Evolutionary conservation across 2,888 invertebrate genomes (phyloP).

Genomic region (Mesorhabditis belari): DNA sequence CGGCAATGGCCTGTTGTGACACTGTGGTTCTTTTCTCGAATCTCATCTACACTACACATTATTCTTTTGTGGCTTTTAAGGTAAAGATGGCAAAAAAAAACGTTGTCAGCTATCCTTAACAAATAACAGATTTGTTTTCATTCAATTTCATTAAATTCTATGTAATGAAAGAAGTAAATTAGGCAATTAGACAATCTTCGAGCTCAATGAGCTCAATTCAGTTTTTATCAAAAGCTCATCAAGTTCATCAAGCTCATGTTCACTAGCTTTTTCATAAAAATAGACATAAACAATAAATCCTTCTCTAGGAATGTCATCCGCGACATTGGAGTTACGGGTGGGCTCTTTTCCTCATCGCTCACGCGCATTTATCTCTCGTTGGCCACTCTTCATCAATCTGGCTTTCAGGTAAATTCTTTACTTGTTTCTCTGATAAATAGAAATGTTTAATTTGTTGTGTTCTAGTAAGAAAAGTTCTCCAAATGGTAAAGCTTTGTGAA

Average conservation of each 20-base stretch:
- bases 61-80: conserved; percentile 48
- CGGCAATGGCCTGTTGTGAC: conserved; percentile 52
- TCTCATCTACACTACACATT: conserved; percentile 51
- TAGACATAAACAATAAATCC: too few species aligned
- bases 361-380: conserved; percentile 50
- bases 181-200: too few species aligned
- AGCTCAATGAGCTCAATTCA: too few species aligned
- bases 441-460: too few species aligned
- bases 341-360: conserved; percentile 48
- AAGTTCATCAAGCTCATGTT: too few species aligned
- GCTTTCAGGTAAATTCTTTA: conserved; percentile 37
- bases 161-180: too few species aligned
- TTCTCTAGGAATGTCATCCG: conserved; percentile 24
- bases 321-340: conserved; percentile 49
- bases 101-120: not conserved
- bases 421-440: too few species aligned
- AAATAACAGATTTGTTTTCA: not conserved
- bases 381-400: conserved; percentile 49
- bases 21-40: conserved; percentile 51
- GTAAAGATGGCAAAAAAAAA: conserved; percentile 1
- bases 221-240: too few species aligned
- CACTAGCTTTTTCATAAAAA: too few species aligned
- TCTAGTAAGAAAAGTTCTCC: too few species aligned
- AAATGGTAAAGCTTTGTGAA: too few species aligned
- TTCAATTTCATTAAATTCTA: too few species aligned